Base-by-base conservation (phyloP, 1,140 invertebrate species). In the Zaprionus inermis region DNA sequence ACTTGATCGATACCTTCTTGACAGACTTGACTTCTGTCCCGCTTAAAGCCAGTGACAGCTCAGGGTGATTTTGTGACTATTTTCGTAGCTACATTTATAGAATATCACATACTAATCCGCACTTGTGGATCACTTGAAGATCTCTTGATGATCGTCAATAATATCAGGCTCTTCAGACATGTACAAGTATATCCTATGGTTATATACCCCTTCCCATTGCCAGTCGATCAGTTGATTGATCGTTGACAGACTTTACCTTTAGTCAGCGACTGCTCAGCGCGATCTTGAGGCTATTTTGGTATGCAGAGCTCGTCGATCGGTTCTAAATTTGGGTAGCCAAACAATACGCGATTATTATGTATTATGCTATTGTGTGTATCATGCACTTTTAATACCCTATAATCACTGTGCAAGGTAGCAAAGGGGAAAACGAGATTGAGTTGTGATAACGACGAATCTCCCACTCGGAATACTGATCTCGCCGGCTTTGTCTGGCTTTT, bases 261-360 rank as follows among this genome's bases (percentile, higher is more conserved):
- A 52, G 44, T 20, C 57, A 55, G 57, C 74, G 79, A 76, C 80
- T 68, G 63, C 14, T 20, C 20, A 56, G 61, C 16, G 44, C 67
- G 58, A 69, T 68, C 65, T 74, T 73, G 46, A 64, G 41, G 24
- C 51, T 30, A 5, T 44, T 57, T 68, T 61, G 46, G 10, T 68
- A 88, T 82, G 76, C 82, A 56, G 14, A 70, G 16, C 82, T 79
- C 82, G 83, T 88, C 60, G 32, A 52, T 56, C 52, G 76, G 66
- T 65, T 77, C 83, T 88, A 88, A 88, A 86, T 79, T 86, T 86
- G 82, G 83, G 61, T 76, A 54, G 36, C 57, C 64, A 73, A 85
- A 85, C 75, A 81, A 86, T 78, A 86, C 82, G 57, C 78, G 72
- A 81, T 86, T 86, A 85, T 86, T 86, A 81, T 76, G 65, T 72